phyloP scores from a whole-genome alignment of 1,140 invertebrate genomes.

The Drosophila persimilis region DNA sequence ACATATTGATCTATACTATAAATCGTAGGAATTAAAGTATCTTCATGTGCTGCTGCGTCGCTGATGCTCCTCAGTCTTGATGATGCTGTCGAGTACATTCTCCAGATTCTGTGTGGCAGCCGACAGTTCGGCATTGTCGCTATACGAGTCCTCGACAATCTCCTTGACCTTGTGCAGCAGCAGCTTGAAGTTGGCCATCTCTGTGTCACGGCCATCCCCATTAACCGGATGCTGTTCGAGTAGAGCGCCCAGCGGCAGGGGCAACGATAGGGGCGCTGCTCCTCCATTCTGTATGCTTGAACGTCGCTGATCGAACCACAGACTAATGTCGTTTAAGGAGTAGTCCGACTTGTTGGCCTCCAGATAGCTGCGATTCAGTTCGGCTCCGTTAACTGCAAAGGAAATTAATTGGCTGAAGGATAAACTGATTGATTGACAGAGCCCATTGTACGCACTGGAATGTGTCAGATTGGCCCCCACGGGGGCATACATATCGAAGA shows the following conservation, averaged over 20 bases:
- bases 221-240: slow-evolving; percentile 39
- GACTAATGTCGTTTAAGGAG: slow-evolving; percentile 73
- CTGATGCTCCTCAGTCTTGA: slow-evolving; percentile 72
- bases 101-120: slow-evolving; percentile 79
- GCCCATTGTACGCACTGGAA: slow-evolving; percentile 57
- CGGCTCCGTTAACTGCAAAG: slow-evolving; percentile 74
- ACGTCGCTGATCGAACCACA: slow-evolving; percentile 76
- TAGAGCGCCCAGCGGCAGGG: slow-evolving; percentile 48
- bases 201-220: slow-evolving; percentile 55
- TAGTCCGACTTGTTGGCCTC: slow-evolving; percentile 82
- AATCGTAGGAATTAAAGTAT: too few relatives aligned
- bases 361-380: slow-evolving; percentile 78
- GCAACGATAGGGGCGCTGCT: slow-evolving; percentile 12
- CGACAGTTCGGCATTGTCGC: slow-evolving; percentile 79
- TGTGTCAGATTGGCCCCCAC: slow-evolving; percentile 71
- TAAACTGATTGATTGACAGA: neutral
- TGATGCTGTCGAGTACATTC: slow-evolving; percentile 77
- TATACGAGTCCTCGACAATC: slow-evolving; percentile 81
- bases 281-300: slow-evolving; percentile 32
- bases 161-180: slow-evolving; percentile 79
- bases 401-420: neutral
- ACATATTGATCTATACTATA: neutral
- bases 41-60: slow-evolving; percentile 41
- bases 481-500: slow-evolving; percentile 60
- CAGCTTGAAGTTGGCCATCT: slow-evolving; percentile 77